Base-by-base conservation (phyloP, 2,113 vertebrate species). In the Otocyon megalotis region DNA sequence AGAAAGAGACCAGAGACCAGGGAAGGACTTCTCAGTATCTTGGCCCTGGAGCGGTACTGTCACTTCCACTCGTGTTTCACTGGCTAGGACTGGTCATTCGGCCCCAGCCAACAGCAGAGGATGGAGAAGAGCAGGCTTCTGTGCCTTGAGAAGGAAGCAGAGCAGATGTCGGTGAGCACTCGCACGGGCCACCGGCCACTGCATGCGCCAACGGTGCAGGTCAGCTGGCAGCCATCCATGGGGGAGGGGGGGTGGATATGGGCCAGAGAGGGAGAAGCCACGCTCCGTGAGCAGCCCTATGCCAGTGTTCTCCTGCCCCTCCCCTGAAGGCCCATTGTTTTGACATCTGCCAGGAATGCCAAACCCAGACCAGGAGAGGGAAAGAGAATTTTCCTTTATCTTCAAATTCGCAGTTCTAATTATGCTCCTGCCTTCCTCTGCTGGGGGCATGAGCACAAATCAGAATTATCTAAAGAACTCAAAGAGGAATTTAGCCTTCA, bases 201-300 rank as follows among this genome's bases (percentile, higher is more conserved):
- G 0, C 65, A 7, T 2, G 8, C 0, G 3, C 67, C 28, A 0
- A 71, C 9, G 58, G 13, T 17, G 14, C n/a, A 1, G 71, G 9
- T 5, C n/a, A 30, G 26, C 54, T 9, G 19, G n/a, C 7, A 3
- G n/a, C 4, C 17, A 19, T 11, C 14, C 3, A 5, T 0, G 11
- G 28, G 20, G 9, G 16, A 6, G 43, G 43, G 43, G 43, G 37
- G 37, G n/a, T 50, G 20, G 35, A 10, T 0, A 2, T 0, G 8
- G 84, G 35, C 28, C 35, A 10, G 43, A 43, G 14, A 3, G 22
- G 16, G 2, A 28, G 11, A 32, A 4, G 37, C 24, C 50, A 0
- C 0, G 11, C 54, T 48, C 10, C 8, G 8, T 2, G 8, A n/a
- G 12, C 82, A 53, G 56, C 22, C 9, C 10, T 1, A 6, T 1